phyloP scores from a whole-genome alignment of 1,140 invertebrate species.

The Trichonephila inaurata region DNA sequence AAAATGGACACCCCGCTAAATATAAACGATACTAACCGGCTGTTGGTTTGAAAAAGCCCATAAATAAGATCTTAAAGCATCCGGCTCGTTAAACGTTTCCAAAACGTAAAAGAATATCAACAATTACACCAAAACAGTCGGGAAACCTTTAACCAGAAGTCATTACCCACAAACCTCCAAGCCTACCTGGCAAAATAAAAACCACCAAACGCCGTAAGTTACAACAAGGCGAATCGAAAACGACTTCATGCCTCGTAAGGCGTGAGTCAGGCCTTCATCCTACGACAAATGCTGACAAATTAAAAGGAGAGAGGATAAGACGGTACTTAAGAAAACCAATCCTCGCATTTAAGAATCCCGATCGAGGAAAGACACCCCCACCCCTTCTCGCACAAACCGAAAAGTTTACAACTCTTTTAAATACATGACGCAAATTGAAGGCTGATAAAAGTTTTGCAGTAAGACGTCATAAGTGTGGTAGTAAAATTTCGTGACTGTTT shows the following conservation, averaged over 20 bases:
- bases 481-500: constrained; percentile 73
- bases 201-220: not conserved
- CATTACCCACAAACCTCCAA: not conserved
- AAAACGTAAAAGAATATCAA: not conserved
- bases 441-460: constrained; percentile 68
- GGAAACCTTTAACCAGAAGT: not conserved
- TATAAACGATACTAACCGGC: not conserved
- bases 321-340: constrained; percentile 61
- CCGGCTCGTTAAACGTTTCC: not conserved
- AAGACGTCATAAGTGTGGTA: constrained; percentile 49
- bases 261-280: not conserved
- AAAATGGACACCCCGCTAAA: not conserved
- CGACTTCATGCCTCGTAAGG: constrained; percentile 62
- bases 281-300: constrained; percentile 44
- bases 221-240: constrained; percentile 31
- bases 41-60: not conserved
- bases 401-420: constrained; percentile 23
- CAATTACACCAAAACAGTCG: constrained; percentile 13
- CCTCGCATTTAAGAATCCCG: constrained; percentile 43
- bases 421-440: constrained; percentile 43
- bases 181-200: constrained; percentile 16
- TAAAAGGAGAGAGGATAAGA: constrained; percentile 29
- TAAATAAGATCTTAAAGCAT: not conserved
- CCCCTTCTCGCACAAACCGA: not conserved
- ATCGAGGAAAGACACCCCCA: not conserved